A percentile compares a stretch with the other conserved stretches of the same genome.
phyloP scores from a whole-genome alignment of 2,888 invertebrate genomes.

The Bruchidius siliquastri region DNA sequence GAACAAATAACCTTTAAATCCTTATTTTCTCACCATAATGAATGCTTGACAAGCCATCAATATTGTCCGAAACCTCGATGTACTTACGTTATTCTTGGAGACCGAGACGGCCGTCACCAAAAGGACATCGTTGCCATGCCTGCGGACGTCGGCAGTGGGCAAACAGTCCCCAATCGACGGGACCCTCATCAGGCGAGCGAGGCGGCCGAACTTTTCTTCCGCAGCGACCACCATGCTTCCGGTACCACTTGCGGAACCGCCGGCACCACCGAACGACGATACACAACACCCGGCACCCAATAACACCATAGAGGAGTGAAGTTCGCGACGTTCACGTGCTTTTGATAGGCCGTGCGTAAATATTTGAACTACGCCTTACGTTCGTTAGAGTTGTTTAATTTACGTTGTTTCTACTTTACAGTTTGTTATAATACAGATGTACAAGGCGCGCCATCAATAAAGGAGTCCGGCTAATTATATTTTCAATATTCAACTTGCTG shows the following conservation, averaged over 20 bases:
- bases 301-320: constrained; percentile 14
- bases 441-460: too few species aligned
- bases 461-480: too few species aligned
- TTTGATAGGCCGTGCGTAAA: neutral
- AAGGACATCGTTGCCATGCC: constrained; percentile 29
- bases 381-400: neutral
- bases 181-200: constrained; percentile 18
- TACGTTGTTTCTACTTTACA: neutral
- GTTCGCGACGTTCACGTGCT: neutral
- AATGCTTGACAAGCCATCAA: too few species aligned
- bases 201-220: constrained; percentile 14
- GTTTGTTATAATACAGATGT: neutral
- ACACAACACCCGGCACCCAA: constrained; percentile 13
- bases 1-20: too few species aligned
- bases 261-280: constrained; percentile 1
- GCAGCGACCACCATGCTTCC: constrained; percentile 29
- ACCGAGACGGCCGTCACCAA: constrained; percentile 33
- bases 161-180: constrained; percentile 44
- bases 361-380: neutral
- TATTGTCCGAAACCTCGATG: too few species aligned
- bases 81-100: constrained; percentile 38
- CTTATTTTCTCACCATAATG: too few species aligned
- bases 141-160: constrained; percentile 21
- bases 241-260: neutral
- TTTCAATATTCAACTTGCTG: too few species aligned